These are phyloP conservation scores for Tetranychus truncatus DNA, from an alignment of 2,888 invertebrate species.

Conservation along the genomic window DNA sequence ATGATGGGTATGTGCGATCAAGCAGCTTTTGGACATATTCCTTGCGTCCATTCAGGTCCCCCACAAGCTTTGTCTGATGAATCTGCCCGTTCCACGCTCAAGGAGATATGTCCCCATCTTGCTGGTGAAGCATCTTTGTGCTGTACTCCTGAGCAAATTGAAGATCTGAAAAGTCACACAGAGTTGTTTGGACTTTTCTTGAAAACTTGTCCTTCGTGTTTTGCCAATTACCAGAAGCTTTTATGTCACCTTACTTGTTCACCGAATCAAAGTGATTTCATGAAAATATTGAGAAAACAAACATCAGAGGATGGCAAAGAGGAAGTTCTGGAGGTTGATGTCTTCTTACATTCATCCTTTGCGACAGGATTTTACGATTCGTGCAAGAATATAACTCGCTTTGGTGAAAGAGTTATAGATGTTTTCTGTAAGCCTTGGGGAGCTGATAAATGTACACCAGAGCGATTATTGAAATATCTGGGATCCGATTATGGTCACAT, in stretches of 20 bases:
- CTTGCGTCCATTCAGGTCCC: conserved; percentile 23
- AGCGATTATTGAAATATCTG: conserved; percentile 17
- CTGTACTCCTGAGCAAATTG: conserved; percentile 48
- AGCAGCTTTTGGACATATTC: conserved; percentile 22
- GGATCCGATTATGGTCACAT: conserved; percentile 10
- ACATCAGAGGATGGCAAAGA: conserved; percentile 20
- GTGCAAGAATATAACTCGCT: conserved; percentile 23
- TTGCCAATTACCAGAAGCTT: conserved; percentile 23
- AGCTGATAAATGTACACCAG: conserved; percentile 21
- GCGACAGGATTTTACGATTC: conserved; percentile 23
- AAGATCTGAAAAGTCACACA: conserved; percentile 23
- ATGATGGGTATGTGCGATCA: conserved; percentile 24
- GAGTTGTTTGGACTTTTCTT: conserved; percentile 23
- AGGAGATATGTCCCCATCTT: conserved; percentile 24
- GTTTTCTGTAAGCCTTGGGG: conserved; percentile 25
- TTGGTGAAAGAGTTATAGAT: conserved; percentile 22
- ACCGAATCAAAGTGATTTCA: conserved; percentile 23
- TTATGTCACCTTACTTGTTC: conserved; percentile 25
- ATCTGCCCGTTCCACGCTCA: conserved; percentile 20
- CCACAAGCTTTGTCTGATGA: conserved; percentile 22
- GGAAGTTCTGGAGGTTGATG: conserved; percentile 22
- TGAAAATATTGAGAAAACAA: conserved; percentile 19
- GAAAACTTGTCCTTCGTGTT: conserved; percentile 24
- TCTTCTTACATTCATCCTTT: conserved; percentile 21
- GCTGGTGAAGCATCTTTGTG: conserved; percentile 34